Conservation (phyloP, 2,797 vertebrate species). For the Phalanger gymnotis region DNA sequence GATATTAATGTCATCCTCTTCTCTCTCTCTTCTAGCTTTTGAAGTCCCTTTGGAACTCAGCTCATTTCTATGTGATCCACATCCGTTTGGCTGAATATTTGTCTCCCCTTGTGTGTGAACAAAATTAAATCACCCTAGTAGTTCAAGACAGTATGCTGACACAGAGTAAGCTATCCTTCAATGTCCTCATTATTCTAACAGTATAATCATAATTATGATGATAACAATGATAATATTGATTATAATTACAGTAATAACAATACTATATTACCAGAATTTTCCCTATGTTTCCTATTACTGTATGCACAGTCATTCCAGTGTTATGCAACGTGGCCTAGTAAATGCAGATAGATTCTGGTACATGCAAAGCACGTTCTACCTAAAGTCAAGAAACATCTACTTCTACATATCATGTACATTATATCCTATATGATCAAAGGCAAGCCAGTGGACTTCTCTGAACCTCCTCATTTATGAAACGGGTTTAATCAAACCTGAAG, state of each 20-base stretch:
- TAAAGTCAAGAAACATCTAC: conserved; percentile 20
- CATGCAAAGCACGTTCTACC: background rate
- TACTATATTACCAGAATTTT: conserved; percentile 9
- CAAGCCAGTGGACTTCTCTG: background rate
- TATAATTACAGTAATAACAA: background rate
- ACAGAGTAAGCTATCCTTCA: conserved; percentile 15
- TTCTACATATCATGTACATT: background rate
- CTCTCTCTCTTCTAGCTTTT: conserved; percentile 34
- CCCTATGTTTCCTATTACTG: conserved; percentile 8
- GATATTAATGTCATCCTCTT: background rate
- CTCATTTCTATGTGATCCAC: conserved; percentile 58
- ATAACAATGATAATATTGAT: background rate
- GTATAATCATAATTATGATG: background rate
- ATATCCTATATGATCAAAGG: background rate
- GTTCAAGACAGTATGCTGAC: conserved; percentile 30
- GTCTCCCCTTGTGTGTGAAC: conserved; percentile 46
- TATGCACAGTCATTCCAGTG: conserved; percentile 1
- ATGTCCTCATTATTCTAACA: background rate
- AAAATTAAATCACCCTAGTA: conserved; percentile 48
- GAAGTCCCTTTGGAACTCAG: conserved; percentile 38
- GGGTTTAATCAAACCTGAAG: background rate
- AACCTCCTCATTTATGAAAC: conserved; percentile 19
- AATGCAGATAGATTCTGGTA: conserved; percentile 8
- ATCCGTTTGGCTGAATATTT: conserved; percentile 22
- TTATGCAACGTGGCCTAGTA: conserved; percentile 18